Base-by-base conservation (phyloP, 1,140 invertebrate species). In the Ridgeia piscesae region DNA sequence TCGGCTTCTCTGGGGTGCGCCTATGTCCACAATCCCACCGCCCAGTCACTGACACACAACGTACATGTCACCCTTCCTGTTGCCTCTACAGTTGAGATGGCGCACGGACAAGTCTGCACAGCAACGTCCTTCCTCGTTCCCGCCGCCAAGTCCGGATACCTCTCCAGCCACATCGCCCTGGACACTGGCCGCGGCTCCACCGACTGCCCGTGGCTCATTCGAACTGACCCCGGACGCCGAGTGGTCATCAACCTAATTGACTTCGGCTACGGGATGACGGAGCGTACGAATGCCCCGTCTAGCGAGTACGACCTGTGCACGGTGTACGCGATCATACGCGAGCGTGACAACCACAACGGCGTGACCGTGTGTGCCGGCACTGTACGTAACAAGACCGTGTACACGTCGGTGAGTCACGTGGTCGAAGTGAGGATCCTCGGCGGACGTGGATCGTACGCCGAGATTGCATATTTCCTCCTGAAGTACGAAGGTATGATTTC, bases 151-250 rank as follows among this genome's bases (percentile, higher is more conserved):
- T 88, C 91, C 77, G 93, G 93, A 89, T 91, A 77, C 92, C 91
- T 93, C n/a, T 91, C 93, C 48, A 93, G 92, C 89, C 88, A 91
- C 88, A 50, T 91, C 9, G 91, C 93, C 1, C 58, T 89, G 27
- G 93, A 93, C 35, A 93, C 93, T 9, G 34, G 89, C 35, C 34
- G 88, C 17, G 93, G 93, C 11, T 93, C 93, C 8, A 89, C 34
- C 33, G 48, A 89, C 27, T 93, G 93, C 50, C 93, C 93, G 21
- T 93, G 93, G 93, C 88, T 93, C n/a, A 92, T 93, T 33, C 88
- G 58, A 34, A 92, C 89, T 91, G 48, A 89, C 33, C 92, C 93
- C 34, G 93, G 93, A 34, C 92, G 92, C 42, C 88, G 92, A 58
- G 91, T 93, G 42, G 92, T 92, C 92, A 91, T 93, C 92, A 93